Evolutionary conservation across 2,888 invertebrate species (phyloP), one percentile per base, ranked within the genome.

Genomic region (Perdita meconis): DNA sequence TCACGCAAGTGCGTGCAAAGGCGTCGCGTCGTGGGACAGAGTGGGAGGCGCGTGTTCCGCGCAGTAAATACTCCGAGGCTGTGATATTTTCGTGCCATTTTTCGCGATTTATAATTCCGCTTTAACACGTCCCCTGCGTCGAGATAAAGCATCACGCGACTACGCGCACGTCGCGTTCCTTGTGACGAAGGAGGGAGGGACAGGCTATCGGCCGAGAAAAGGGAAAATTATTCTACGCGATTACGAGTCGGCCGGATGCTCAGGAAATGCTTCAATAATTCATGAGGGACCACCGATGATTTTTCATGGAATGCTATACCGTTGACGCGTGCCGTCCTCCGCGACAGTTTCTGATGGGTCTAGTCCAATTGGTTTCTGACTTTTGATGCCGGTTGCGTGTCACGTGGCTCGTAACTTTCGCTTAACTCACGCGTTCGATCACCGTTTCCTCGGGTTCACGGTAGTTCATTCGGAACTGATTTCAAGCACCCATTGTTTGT

Each of bases 1-100:
- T 71, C 82, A 84, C 81, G 81, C 81, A 63, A 75, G 71, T 78
- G 85, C 85, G 85, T 85, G 85, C 56, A 55, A 38, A 12, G 13
- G 55, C 68, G 55, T 65, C 66, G n/a, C n/a, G n/a, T n/a, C 69
- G 61, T 69, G 78, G 66, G 61, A 61, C n/a, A 47, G 26, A 50
- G n/a, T 51, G 72, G 30, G 19, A 56, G n/a, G 56, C 55, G 61
- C 44, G 65, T 36, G 64, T 50, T 55, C 60, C 64, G 60, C 13
- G 47, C 69, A 55, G 73, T 80, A 80, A 80, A 78, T 78, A 24
- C 42, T 47, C 47, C 67, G 12, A 19, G 34, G 19, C 53, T 56
- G 47, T 38, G 67, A 80, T 80, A 79, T 75, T 79, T 79, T 71
- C 70, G 63, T 75, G 70, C 24, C 51, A 72, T 65, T 78, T 78